Conservation (phyloP, 2,113 vertebrate genomes). For the Macaca mulatta region DNA sequence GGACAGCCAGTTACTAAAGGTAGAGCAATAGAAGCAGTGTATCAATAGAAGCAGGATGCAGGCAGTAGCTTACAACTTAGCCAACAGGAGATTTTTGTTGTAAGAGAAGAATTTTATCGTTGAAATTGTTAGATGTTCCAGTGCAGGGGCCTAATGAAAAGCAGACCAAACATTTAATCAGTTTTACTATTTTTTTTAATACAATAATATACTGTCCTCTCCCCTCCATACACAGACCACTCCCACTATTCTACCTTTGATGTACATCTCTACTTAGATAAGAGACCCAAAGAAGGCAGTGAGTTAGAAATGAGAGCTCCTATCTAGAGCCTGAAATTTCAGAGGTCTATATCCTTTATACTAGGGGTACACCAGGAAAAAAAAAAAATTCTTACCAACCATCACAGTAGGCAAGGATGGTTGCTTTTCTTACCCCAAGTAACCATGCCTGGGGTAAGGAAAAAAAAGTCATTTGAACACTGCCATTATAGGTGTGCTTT, state of each 20-base stretch:
- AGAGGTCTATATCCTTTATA: not conserved
- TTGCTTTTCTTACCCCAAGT: not conserved
- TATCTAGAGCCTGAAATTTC: not conserved
- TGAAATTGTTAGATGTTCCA: not conserved
- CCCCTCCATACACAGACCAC: not conserved
- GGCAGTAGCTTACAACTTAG: not conserved
- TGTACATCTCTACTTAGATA: not conserved
- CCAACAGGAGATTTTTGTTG: not conserved
- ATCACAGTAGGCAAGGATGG: not conserved
- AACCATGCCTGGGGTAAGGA: not conserved
- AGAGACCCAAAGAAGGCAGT: not conserved
- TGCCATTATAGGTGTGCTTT: not conserved
- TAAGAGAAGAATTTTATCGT: not conserved
- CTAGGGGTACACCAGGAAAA: not conserved
- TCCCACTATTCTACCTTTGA: not conserved
- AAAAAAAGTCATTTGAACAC: not conserved
- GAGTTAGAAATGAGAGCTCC: not conserved
- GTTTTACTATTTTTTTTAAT: not conserved
- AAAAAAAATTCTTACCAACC: not conserved
- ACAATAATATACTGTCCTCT: accelerated
- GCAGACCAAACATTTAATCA: not conserved
- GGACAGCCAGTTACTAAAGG: not conserved
- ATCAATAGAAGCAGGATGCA: not conserved
- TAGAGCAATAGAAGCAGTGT: not conserved
- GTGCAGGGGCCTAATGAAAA: not conserved